A percentile compares a stretch with the other conserved stretches of the same genome.
These are phyloP conservation scores for Variabilichromis moorii DNA, from an alignment of 2,113 vertebrate species.

Conservation along the genomic window DNA sequence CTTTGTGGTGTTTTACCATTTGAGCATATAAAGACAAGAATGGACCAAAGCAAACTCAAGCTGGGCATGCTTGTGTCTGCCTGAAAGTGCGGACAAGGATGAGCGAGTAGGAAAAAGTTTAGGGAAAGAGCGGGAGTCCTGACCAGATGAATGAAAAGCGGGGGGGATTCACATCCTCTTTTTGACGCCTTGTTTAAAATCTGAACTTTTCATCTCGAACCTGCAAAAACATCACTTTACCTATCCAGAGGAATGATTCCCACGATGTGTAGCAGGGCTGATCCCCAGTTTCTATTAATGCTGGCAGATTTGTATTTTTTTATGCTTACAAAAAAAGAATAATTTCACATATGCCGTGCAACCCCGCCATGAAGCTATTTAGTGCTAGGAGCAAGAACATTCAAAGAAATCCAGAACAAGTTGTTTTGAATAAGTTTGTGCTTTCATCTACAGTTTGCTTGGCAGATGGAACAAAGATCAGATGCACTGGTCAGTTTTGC, in stretches of 20 bases:
- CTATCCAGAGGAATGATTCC: not conserved
- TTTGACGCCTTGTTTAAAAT: slow-evolving; percentile 19
- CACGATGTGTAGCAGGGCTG: not conserved
- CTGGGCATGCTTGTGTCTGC: slow-evolving; percentile 14
- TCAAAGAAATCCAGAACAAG: slow-evolving; percentile 34
- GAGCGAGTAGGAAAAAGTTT: not conserved
- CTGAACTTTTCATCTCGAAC: slow-evolving; percentile 16
- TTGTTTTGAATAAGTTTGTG: slow-evolving; percentile 39
- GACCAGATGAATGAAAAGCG: not conserved
- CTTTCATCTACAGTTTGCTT: slow-evolving; percentile 47
- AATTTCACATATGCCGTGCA: slow-evolving; percentile 25
- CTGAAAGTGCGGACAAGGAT: not conserved
- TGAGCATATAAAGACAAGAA: slow-evolving; percentile 28
- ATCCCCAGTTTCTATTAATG: not conserved
- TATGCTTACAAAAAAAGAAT: not conserved
- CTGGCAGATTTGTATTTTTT: not conserved
- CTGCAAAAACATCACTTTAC: not conserved
- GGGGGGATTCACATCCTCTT: slow-evolving; percentile 13
- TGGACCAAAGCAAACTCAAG: slow-evolving; percentile 46
- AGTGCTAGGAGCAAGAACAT: slow-evolving; percentile 28
- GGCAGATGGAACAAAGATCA: slow-evolving; percentile 35
- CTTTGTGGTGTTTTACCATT: slow-evolving; percentile 25
- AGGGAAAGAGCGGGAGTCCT: not conserved
- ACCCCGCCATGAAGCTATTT: not conserved
- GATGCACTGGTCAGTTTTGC: slow-evolving; percentile 41